Evolutionary conservation across 2,797 vertebrate genomes (phyloP), one percentile per base, ranked within the genome.

Genomic region (Protosalanx chinensis): DNA sequence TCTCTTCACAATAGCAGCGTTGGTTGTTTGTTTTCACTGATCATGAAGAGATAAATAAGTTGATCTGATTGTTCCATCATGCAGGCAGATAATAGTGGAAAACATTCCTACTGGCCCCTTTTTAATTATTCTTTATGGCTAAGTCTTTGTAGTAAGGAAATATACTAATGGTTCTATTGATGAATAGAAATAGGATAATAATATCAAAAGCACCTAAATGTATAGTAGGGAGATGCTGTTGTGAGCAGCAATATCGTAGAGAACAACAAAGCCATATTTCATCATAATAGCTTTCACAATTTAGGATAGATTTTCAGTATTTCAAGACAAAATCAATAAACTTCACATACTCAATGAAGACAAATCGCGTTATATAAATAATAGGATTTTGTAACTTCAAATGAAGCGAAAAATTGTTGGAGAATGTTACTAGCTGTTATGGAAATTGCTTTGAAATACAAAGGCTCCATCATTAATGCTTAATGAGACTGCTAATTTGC

Each of bases 71-170:
- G 64, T 66, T 76, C 8, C 29, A 23, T 67, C 33, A 32, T 64
- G 41, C 4, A 23, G 78, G 74, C 82, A 76, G 70, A 68, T 5
- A 10, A 82, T 81, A 79, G 77, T 18, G 74, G 74, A 57, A 20
- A 77, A 64, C 67, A 79, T 83, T 76, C 81, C 83, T 77, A 82
- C 1, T 60, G 68, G 41, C 2, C 70, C 53, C 71, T 81, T 74
- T 58, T 77, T 49, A 23, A 32, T 23, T 37, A 49, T 60, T 6
- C 7, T 75, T 27, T 27, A 72, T 72, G 37, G 67, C 37, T 70
- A 37, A 4, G 10, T 37, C 41, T 7, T 15, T 16, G n/a, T 46
- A 69, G 62, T 58, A 57, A 12, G 27, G 4, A 77, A 41, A 13
- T 13, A 46, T 46, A 46, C 66, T 72, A 76, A 49, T 23, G 75